These are phyloP conservation scores for Lytechinus variegatus DNA, from an alignment of 35 echinoderm and acorn worm species.

Conservation along the genomic window DNA sequence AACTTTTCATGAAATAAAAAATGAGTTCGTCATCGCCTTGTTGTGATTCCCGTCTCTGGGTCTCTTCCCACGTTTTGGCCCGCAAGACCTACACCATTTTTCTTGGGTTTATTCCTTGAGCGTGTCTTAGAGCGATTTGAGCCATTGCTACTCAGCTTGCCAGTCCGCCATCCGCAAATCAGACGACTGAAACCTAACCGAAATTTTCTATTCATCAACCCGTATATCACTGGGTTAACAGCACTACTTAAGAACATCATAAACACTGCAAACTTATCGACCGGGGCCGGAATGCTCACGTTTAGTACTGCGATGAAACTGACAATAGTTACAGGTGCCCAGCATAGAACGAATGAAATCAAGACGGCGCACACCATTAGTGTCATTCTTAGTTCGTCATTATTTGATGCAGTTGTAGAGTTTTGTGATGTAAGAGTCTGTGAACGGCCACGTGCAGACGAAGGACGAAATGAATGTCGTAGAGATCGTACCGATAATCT, in stretches of 20 bases:
- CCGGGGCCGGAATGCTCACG: conserved; percentile 19
- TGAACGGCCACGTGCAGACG: conserved; percentile 21
- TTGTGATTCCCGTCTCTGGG: background rate
- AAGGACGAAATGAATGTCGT: conserved; percentile 23
- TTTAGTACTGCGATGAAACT: conserved; percentile 76
- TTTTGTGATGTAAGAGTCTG: conserved; percentile 12
- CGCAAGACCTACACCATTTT: background rate
- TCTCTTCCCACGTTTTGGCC: background rate
- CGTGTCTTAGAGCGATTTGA: conserved; percentile 33
- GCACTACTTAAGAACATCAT: conserved; percentile 92
- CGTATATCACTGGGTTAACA: conserved; percentile 87
- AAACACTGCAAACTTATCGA: conserved; percentile 84
- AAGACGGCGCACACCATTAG: conserved; percentile 80
- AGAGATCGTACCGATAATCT: conserved; percentile 27
- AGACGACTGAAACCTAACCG: conserved; percentile 60
- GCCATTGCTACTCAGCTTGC: conserved; percentile 3
- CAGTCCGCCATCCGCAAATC: conserved; percentile 55
- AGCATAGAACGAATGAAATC: conserved; percentile 83
- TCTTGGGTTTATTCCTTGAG: background rate
- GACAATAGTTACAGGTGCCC: conserved; percentile 85
- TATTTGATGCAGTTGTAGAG: background rate
- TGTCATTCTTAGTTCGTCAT: conserved; percentile 76
- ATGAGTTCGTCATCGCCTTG: background rate
- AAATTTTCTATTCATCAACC: conserved; percentile 88
- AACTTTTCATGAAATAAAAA: background rate